Conservation (phyloP, 2,797 vertebrate species). For the Sebastes ruberrimus region DNA sequence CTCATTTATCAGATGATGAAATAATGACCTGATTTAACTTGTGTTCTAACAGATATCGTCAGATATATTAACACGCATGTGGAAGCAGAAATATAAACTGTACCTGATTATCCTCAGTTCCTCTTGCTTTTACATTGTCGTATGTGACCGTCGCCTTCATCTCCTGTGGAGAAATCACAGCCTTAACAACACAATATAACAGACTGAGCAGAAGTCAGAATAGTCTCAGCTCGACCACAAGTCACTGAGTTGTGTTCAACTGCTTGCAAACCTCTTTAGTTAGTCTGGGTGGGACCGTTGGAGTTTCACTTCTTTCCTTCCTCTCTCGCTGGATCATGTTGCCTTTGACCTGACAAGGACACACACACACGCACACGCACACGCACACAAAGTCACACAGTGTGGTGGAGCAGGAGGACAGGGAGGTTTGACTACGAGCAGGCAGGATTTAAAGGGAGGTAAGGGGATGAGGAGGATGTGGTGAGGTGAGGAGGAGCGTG, state of each 20-base stretch:
- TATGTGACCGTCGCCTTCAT: conserved; percentile 18
- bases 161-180: conserved; percentile 49
- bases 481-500: background rate
- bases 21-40: background rate
- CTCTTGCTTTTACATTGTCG: conserved; percentile 18
- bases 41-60: background rate
- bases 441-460: background rate
- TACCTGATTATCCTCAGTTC: conserved; percentile 52
- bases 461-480: conserved; percentile 4
- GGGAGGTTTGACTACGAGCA: background rate
- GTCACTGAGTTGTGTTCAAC: background rate
- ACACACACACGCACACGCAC: conserved; percentile 24
- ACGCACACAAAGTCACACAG: conserved; percentile 14
- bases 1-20: background rate
- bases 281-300: conserved; percentile 37
- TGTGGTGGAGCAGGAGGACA: background rate
- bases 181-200: background rate
- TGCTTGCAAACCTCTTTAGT: conserved; percentile 51
- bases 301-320: conserved; percentile 52
- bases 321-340: conserved; percentile 54
- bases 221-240: background rate
- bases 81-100: background rate
- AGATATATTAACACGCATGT: background rate
- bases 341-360: conserved; percentile 64
- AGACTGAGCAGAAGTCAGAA: background rate